Percentiles rank a stretch among this genome's conserved stretches.
Conservation (phyloP, 1,140 invertebrate genomes). For the Trialeurodes vaporariorum region DNA sequence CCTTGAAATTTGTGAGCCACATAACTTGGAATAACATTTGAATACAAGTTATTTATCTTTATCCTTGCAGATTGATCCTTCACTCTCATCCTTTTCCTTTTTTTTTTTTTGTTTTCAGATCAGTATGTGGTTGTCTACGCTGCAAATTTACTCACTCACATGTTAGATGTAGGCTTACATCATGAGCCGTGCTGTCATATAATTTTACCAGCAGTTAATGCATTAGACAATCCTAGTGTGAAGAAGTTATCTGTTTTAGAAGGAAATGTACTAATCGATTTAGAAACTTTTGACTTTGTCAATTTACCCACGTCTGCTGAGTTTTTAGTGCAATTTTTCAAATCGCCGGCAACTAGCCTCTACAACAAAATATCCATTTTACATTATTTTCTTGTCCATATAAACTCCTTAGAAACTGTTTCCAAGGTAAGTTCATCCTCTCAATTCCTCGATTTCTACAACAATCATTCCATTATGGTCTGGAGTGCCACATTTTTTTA, state of each 20-base stretch:
- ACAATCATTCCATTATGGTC: no score
- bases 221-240: slow-evolving; percentile 54
- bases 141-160: slow-evolving; percentile 62
- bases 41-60: no score
- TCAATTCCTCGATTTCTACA: not conserved
- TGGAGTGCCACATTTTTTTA: no score
- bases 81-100: not conserved
- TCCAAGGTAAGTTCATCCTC: slow-evolving; percentile 40
- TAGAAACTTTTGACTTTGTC: slow-evolving; percentile 56
- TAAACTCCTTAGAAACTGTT: slow-evolving; percentile 53
- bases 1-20: no score
- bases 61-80: no score
- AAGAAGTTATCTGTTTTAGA: slow-evolving; percentile 43
- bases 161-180: slow-evolving; percentile 62
- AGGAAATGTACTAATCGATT: slow-evolving; percentile 34
- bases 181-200: slow-evolving; percentile 73
- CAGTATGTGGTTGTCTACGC: slow-evolving; percentile 65
- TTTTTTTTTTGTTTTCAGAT: slow-evolving; percentile 36
- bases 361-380: slow-evolving; percentile 53
- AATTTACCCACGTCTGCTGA: slow-evolving; percentile 45
- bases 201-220: slow-evolving; percentile 34
- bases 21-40: no score
- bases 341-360: slow-evolving; percentile 22
- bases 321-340: slow-evolving; percentile 53
- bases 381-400: slow-evolving; percentile 65